Conservation (phyloP, 2,888 invertebrate species). For the Aradus depressus region DNA sequence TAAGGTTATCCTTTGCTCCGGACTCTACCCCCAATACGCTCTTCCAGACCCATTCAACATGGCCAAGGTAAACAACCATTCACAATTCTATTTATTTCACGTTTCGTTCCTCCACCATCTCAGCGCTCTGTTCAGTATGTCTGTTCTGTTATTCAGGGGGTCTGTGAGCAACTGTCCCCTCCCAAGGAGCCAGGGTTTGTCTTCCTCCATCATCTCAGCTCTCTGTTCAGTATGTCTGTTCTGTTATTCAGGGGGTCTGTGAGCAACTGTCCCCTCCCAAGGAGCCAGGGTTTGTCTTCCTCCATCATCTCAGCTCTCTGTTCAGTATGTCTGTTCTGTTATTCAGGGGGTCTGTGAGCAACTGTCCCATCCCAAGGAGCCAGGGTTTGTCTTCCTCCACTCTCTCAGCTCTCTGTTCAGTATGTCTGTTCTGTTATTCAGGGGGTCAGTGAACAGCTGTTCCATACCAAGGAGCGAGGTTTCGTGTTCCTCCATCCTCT, state of each 20-base stretch:
- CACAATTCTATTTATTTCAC: background rate
- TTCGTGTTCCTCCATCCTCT: constrained; percentile 85
- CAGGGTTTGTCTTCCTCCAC: constrained; percentile 81
- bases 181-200: no score
- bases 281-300: no score
- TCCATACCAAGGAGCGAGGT: constrained; percentile 76
- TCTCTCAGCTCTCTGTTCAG: no score
- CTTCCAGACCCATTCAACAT: constrained; percentile 90
- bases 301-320: no score
- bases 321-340: no score
- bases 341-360: constrained; percentile 62
- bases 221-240: no score
- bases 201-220: no score
- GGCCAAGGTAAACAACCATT: constrained; percentile 50
- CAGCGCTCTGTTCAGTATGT: no score
- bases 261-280: background rate
- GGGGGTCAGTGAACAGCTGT: constrained; percentile 67
- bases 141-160: no score
- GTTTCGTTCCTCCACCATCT: no score
- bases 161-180: background rate
- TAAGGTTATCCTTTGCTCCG: constrained; percentile 77
- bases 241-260: background rate
- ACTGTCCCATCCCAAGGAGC: constrained; percentile 73
- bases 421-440: no score
- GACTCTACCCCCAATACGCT: constrained; percentile 90